Evolutionary conservation across 2,113 vertebrate genomes (phyloP).

Genomic region (Vicugna pacos): DNA sequence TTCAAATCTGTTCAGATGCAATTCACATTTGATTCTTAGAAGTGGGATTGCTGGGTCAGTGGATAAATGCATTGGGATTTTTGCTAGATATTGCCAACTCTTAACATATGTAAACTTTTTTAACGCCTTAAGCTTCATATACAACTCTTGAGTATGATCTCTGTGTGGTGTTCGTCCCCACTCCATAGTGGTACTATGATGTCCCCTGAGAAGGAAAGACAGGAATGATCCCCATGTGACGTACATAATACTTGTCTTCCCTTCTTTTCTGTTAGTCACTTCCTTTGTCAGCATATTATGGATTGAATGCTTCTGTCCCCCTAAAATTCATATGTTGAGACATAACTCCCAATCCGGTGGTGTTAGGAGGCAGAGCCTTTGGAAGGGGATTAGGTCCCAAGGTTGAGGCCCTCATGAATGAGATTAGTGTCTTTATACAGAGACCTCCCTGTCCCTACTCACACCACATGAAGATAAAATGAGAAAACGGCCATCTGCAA

Average conservation of each 20-base stretch:
- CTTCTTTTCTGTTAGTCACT: background rate
- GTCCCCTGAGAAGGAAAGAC: background rate
- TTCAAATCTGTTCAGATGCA: background rate
- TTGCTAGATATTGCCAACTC: background rate
- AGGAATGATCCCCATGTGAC: background rate
- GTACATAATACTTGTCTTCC: background rate
- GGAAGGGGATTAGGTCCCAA: background rate
- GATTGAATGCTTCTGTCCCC: background rate
- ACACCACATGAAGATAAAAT: background rate
- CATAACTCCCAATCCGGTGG: background rate
- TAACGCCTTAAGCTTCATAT: background rate
- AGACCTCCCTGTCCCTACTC: background rate
- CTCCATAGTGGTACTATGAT: background rate
- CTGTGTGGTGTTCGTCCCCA: background rate
- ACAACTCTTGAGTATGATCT: background rate
- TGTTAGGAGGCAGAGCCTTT: background rate
- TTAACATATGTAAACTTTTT: background rate
- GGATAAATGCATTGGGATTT: background rate
- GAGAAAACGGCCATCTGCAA: background rate
- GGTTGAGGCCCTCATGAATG: background rate
- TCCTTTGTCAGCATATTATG: background rate
- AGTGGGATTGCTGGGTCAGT: slow-evolving; percentile 13
- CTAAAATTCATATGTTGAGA: background rate
- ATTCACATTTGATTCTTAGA: slow-evolving; percentile 41
- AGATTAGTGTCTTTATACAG: background rate